Base-by-base conservation (phyloP, 2,888 invertebrate species). In the Agrochola macilenta region DNA sequence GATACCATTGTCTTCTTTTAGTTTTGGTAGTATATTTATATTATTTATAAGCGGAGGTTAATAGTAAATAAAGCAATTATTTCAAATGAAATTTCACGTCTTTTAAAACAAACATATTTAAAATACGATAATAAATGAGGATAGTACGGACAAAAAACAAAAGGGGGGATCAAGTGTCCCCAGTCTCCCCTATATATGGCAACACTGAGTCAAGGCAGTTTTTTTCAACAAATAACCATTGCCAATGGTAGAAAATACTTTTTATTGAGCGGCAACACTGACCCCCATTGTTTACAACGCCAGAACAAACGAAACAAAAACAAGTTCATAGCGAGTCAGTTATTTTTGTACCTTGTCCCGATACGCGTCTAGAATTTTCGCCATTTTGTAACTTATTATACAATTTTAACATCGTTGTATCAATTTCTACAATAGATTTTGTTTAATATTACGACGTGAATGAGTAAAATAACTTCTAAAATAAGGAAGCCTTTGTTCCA, bases 251-350 rank as follows among this genome's bases (percentile, higher is more conserved):
- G 90, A 79, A 84, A 78, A 78, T 82, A n/a, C 5, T 58, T 61
- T n/a, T 68, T 68, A 63, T 65, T 72, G 8, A 77, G 20, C 89
- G 92, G 93, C 91, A 93, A 90, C 94, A 93, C 89, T 85, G 76
- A 54, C 81, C 85, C 83, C 86, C 89, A 90, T 95, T 95, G 95
- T 95, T 95, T 95, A 94, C 94, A 92, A 92, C 90, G 92, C 92
- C 87, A 91, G 89, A 89, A 85, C 81, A 89, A 91, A 89, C 90
- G 91, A 91, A 92, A 93, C 92, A 91, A 93, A 94, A 94, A 94
- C 94, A 94, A 93, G 90, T 91, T 90, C 81, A 88, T 86, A 89
- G 81, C 83, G 76, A 89, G 86, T 90, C 90, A 92, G 91, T 92
- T 92, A 89, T 84, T 88, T 92, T 92, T 91, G 81, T 89, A 86